Base-by-base conservation (phyloP, 2,797 vertebrate genomes). In the Zenarchopterus dispar region DNA sequence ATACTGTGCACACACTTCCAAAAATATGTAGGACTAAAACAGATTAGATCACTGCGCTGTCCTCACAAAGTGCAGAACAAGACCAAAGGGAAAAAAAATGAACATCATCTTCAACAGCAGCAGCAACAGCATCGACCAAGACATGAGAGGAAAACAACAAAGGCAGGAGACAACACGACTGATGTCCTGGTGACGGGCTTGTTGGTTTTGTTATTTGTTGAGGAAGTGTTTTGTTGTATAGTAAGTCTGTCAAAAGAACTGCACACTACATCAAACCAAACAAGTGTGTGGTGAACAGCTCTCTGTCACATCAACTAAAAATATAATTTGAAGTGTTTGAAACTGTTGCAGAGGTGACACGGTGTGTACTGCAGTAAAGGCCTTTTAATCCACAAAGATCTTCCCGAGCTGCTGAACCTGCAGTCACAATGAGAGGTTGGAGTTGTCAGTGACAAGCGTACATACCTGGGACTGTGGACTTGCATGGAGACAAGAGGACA, bases 1-100 rank as follows among this genome's bases (percentile, higher is more conserved):
- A 79, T 73, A 53, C 67, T 41, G 56, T 52, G 65, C 76, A 67
- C 78, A 78, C 82, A 78, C 84, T 74, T 84, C 84, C 81, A 84
- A 85, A 86, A 89, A 88, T 87, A 89, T 60, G 78, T 87, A 87
- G 80, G 78, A 87, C 81, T 73, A 77, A 90, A 90, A 85, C 77
- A 85, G 88, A 89, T 85, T 81, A 89, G 78, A 87, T 89, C 81
- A 81, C 80, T 65, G 71, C 7, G 74, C 75, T 73, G 79, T 87
- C 82, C 84, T 88, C 77, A 50, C 76, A 89, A 76, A 80, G 85
- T 82, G 80, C 82, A 86, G 75, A 81, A 80, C 76, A 77, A 82
- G 80, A 88, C 77, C 81, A 82, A 89, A 85, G 77, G 63, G 68
- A 86, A 70, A 74, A 67, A 83, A 83, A 17, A 53, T 2, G 2